phyloP scores from a whole-genome alignment of 1,140 invertebrate genomes.

The Drosophila malerkotliana region DNA sequence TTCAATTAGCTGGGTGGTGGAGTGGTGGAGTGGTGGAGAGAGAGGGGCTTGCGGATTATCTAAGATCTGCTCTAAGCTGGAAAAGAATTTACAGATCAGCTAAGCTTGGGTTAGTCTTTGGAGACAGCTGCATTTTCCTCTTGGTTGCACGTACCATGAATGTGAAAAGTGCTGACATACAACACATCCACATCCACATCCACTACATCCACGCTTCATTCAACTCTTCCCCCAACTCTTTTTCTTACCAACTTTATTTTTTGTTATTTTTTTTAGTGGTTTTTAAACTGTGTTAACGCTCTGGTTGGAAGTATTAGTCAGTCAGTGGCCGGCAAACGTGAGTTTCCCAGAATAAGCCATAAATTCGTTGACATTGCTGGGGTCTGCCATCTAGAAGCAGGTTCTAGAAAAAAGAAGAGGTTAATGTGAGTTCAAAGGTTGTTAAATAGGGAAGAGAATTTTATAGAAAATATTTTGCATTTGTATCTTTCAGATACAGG shows the following conservation, averaged over 20 bases:
- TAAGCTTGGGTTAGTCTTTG: conserved; percentile 4
- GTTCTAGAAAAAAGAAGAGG: neutral
- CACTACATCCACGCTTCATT: conserved; percentile 7
- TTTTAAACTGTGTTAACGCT: conserved; percentile 50
- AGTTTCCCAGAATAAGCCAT: conserved; percentile 42
- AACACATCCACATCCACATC: no score
- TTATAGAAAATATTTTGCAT: no score
- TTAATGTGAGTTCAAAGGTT: conserved; percentile 2
- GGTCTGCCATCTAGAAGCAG: neutral
- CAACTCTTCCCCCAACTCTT: neutral
- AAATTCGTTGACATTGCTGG: conserved; percentile 48
- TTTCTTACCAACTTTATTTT: no score
- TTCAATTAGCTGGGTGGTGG: conserved; percentile 56
- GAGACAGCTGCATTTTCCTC: conserved; percentile 47
- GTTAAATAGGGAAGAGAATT: neutral
- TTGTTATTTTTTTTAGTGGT: conserved; percentile 23
- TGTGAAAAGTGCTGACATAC: conserved; percentile 42
- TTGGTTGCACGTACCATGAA: conserved; percentile 40
- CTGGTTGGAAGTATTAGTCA: conserved; percentile 44
- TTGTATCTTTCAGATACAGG: neutral
- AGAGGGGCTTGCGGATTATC: conserved; percentile 41
- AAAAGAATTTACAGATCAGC: conserved; percentile 31
- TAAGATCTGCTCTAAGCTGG: conserved; percentile 55
- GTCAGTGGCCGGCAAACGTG: conserved; percentile 14
- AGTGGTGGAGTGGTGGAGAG: conserved; percentile 30